phyloP scores from a whole-genome alignment of 30 jellyfish, hydroid and myxozoan genomes.

The Sanderia malayensis region DNA sequence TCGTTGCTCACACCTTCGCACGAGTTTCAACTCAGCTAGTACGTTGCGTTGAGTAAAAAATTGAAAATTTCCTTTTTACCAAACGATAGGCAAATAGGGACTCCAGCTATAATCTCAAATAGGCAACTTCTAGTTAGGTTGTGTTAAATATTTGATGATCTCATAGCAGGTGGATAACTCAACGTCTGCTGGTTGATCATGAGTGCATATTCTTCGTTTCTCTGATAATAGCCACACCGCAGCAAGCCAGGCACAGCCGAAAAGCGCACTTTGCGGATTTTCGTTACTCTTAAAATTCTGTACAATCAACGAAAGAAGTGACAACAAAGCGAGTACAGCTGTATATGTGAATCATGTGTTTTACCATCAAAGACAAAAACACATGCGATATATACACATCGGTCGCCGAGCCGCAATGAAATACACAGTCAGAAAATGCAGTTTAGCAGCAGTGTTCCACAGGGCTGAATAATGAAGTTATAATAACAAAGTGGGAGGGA shows the following conservation, averaged over 20 bases:
- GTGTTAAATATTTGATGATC: conserved; percentile 5
- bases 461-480: too few species aligned
- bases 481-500: too few species aligned
- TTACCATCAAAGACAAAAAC: too few species aligned
- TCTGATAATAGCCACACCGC: background rate
- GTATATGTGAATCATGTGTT: too few species aligned
- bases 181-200: background rate
- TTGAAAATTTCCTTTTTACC: background rate
- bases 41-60: background rate
- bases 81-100: background rate
- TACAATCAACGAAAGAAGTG: background rate
- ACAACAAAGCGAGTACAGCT: background rate
- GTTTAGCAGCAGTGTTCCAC: too few species aligned
- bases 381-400: too few species aligned
- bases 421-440: too few species aligned
- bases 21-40: background rate
- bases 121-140: background rate
- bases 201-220: background rate
- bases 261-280: background rate
- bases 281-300: background rate
- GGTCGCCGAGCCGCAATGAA: too few species aligned
- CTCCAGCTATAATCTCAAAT: conserved; percentile 1
- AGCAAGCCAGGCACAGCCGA: background rate
- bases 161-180: background rate
- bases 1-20: background rate